Evolutionary conservation across 1,140 invertebrate species (phyloP).

Genomic region (Drosophila sp.): DNA sequence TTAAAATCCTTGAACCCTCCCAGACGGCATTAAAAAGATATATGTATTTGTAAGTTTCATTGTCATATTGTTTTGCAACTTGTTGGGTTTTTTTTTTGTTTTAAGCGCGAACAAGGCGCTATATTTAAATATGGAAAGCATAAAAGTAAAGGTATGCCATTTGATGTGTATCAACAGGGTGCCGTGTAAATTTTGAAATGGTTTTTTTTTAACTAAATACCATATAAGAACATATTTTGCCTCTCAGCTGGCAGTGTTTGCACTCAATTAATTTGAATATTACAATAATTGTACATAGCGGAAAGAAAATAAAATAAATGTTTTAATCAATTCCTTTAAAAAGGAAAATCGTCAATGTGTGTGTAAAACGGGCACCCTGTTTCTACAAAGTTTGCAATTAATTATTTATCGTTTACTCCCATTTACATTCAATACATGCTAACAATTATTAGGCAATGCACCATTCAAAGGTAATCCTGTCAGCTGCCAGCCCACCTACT

Average conservation of each 20-base stretch:
- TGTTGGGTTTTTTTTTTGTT: conserved; percentile 1
- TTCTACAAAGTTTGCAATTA: conserved; percentile 29
- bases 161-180: conserved; percentile 22
- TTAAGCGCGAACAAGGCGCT: conserved; percentile 41
- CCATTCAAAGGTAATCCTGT: conserved; percentile 38
- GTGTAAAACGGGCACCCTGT: conserved; percentile 31
- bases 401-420: conserved; percentile 33
- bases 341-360: conserved; percentile 31
- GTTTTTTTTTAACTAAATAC: conserved; percentile 32
- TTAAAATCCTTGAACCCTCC: neutral
- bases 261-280: conserved; percentile 42
- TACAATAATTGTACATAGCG: conserved; percentile 20
- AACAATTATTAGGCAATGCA: conserved; percentile 45
- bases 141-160: conserved; percentile 28
- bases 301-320: conserved; percentile 19
- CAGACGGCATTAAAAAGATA: neutral
- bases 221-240: conserved; percentile 31
- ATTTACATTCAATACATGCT: conserved; percentile 47
- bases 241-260: conserved; percentile 72
- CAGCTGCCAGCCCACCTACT: conserved; percentile 43
- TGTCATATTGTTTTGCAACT: neutral
- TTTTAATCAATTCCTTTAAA: conserved; percentile 34
- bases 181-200: conserved; percentile 28
- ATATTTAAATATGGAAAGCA: conserved; percentile 54
- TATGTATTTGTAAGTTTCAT: neutral